A percentile compares a stretch with the other conserved stretches of the same genome.
Conservation (phyloP, 1,140 invertebrate genomes). For the Archegozetes longisetosus region DNA sequence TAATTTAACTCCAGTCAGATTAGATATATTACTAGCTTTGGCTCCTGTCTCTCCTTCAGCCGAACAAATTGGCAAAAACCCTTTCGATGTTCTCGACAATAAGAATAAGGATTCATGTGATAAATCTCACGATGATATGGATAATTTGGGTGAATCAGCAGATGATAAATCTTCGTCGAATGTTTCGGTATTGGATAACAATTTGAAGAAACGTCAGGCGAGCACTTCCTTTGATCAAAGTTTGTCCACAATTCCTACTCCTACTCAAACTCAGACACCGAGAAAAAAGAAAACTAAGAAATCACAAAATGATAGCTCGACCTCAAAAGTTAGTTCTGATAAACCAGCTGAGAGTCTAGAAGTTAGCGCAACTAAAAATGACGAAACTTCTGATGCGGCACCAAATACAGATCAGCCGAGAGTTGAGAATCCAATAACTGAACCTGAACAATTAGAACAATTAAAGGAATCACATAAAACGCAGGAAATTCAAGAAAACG, state of each 20-base stretch:
- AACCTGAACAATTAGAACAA: too few species aligned
- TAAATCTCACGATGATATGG: not conserved
- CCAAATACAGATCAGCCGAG: not conserved
- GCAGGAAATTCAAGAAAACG: too few species aligned
- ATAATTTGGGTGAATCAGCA: not conserved
- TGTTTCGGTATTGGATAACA: not conserved
- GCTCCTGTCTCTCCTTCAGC: slow-evolving; percentile 18
- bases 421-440: too few species aligned
- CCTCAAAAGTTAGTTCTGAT: too few species aligned
- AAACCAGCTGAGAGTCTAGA: too few species aligned
- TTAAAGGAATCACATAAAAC: too few species aligned
- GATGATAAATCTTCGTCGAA: not conserved
- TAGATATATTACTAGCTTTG: slow-evolving; percentile 55
- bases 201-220: not conserved
- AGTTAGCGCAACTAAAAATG: too few species aligned
- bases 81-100: not conserved
- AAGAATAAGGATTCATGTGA: not conserved
- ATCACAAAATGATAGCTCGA: not conserved
- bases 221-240: slow-evolving; percentile 16
- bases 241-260: slow-evolving; percentile 12
- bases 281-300: slow-evolving; percentile 19
- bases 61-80: not conserved
- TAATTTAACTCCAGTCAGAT: slow-evolving; percentile 67
- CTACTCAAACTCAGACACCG: slow-evolving; percentile 15
- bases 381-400: not conserved